Evolutionary conservation across 2,113 vertebrate genomes (phyloP), one percentile per base, ranked within the genome.

Genomic region (Sminthopsis crassicaudata): DNA sequence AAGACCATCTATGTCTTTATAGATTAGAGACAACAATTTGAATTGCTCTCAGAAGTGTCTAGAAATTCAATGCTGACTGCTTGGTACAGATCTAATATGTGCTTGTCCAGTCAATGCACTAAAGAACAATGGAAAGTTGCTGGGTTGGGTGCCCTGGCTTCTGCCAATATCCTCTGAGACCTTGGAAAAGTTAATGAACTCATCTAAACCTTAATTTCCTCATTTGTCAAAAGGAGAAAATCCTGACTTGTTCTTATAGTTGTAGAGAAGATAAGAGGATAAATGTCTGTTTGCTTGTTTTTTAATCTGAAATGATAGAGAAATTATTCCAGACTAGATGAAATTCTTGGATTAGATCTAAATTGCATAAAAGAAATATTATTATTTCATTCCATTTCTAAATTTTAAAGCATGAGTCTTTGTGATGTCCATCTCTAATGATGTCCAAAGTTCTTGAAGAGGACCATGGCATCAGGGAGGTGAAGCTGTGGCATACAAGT

Each of bases 101-200:
- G 48, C 30, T 50, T 50, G 27, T 24, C 46, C 4, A 84, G n/a
- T 84, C 67, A 84, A 84, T 42, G 67, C 67, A 19, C n/a, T 84
- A 2, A 84, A 84, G 67, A 84, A 84, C n/a, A 42, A n/a, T 42
- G 16, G 16, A 42, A 42, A 84, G 6, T 42, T 42, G 42, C 92
- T 46, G 48, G 8, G 0, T 2, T 0, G 1, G 54, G 90, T 50
- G 27, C 22, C 89, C 53, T 24, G 53, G 55, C 53, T 9, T 19
- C 89, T 0, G 42, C 89, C 5, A 55, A 22, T 27, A 2, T 0
- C 36, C 12, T 42, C 19, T 7, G 8, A 0, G 16, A 27, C 0
- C 6, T 84, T 84, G 67, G 67, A 19, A 84, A 84, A 42, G n/a
- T 76, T 0, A 27, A 9, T 0, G 5, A 22, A 3, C 26, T 3